phyloP scores from a whole-genome alignment of 2,113 vertebrate species.

The Sceloporus undulatus region DNA sequence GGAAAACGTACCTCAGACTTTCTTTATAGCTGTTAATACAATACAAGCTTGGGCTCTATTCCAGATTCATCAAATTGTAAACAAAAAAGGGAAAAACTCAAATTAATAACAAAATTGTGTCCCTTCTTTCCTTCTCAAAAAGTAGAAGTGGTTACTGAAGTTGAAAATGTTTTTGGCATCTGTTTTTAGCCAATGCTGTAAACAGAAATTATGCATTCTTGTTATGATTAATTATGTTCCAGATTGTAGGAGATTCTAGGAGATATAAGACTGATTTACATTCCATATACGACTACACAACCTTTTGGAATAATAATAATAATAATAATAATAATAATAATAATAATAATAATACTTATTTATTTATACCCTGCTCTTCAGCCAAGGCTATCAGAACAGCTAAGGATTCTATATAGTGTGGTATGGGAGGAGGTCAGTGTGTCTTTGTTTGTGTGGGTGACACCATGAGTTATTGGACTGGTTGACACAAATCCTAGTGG shows the following conservation, averaged over 20 bases:
- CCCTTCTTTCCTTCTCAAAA: not conserved
- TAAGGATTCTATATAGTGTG: too few relatives aligned
- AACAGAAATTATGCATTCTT: conserved; percentile 7
- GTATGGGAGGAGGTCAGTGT: too few relatives aligned
- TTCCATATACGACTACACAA: not conserved
- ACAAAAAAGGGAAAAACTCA: not conserved
- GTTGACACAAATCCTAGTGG: too few relatives aligned
- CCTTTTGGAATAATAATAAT: too few relatives aligned
- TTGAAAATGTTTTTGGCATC: not conserved
- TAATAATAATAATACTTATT: too few relatives aligned
- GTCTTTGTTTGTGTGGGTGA: too few relatives aligned
- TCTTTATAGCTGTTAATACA: not conserved
- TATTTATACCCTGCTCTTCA: too few relatives aligned
- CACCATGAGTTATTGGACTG: too few relatives aligned
- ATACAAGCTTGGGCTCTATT: not conserved
- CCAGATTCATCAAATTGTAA: too few relatives aligned
- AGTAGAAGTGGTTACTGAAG: not conserved
- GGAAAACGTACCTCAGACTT: not conserved
- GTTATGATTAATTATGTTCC: conserved; percentile 29
- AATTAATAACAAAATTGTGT: not conserved
- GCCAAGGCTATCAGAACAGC: too few relatives aligned
- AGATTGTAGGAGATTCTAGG: not conserved
- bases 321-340: too few relatives aligned
- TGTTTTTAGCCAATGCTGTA: not conserved
- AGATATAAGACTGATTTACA: conserved; percentile 20